Evolutionary conservation across 2,113 vertebrate species (phyloP), one percentile per base, ranked within the genome.

Genomic region (Hyaena hyaena): DNA sequence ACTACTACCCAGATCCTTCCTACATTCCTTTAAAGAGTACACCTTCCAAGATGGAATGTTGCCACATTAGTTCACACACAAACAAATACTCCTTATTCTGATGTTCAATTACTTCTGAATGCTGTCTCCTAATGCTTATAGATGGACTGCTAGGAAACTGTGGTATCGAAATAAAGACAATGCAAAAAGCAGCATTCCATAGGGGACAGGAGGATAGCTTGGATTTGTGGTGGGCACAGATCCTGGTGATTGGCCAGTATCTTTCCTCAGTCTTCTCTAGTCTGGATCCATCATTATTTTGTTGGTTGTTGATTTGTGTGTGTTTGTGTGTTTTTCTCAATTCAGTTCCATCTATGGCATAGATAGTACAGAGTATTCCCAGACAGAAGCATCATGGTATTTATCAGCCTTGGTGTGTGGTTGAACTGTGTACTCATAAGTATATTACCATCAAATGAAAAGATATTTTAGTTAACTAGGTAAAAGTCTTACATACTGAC

Each of bases 391-490:
- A 39, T 82, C 66, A 83, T 77, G 9, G 65, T 45, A 28, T 66
- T 65, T 77, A 65, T 74, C 43, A 79, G 26, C 45, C 5, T 92
- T 48, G 10, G 8, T 66, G 21, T 91, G 10, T 95, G 19, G 8
- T 45, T 81, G 31, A 97, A 23, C n/a, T 65, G 1, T 71, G 33
- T 43, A 66, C 4, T 90, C 21, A 35, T 33, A 63, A 85, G 23
- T 83, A 69, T 77, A 77, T 87, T 89, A 89, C 58, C 65, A 71
- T 68, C 4, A 83, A 87, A 92, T 63, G 87, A 97, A 69, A 16
- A 84, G 7, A 85, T 58, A 61, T 53, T 71, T 93, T 91, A 90
- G 93, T 45, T 79, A 95, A 93, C 31, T 81, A 91, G 15, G 15
- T 21, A 95, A 96, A 81, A 93, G 58, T 68, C 19, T 94, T 83